Conservation (phyloP, 2,797 vertebrate species). For the Rhinichthys osculus region DNA sequence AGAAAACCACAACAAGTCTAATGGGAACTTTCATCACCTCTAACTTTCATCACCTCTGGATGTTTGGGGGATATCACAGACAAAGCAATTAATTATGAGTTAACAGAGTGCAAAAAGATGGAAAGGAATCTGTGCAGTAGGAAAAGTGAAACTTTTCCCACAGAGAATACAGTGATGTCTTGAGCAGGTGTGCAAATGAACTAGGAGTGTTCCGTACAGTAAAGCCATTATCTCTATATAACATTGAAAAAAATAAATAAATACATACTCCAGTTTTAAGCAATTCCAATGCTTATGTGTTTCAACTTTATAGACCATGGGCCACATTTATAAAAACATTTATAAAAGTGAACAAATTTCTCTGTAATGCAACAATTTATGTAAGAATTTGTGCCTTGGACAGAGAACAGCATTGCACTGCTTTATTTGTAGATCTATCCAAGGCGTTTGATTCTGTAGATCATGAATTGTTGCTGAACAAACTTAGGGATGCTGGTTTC, state of each 20-base stretch:
- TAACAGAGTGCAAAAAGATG: neutral
- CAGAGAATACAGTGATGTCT: neutral
- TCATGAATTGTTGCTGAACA: too few relatives aligned
- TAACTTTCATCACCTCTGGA: conserved; percentile 12
- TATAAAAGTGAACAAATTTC: neutral
- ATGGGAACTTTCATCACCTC: conserved; percentile 24
- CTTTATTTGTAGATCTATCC: too few relatives aligned
- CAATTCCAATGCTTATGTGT: neutral
- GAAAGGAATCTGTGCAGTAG: neutral
- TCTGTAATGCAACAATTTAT: neutral
- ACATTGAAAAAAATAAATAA: neutral
- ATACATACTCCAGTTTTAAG: neutral
- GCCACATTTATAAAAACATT: neutral
- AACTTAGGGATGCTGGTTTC: too few relatives aligned
- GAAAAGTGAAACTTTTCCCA: neutral
- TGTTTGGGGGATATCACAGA: conserved; percentile 18
- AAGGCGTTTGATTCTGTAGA: too few relatives aligned
- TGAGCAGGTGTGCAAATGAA: neutral
- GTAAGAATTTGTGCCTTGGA: neutral
- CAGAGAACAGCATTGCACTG: too few relatives aligned
- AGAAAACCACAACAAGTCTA: conserved; percentile 21
- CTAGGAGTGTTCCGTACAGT: neutral
- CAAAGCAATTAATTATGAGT: conserved; percentile 19
- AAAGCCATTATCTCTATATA: neutral
- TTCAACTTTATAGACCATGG: neutral